Evolutionary conservation across 2,113 vertebrate species (phyloP).

Genomic region (Podarcis muralis): DNA sequence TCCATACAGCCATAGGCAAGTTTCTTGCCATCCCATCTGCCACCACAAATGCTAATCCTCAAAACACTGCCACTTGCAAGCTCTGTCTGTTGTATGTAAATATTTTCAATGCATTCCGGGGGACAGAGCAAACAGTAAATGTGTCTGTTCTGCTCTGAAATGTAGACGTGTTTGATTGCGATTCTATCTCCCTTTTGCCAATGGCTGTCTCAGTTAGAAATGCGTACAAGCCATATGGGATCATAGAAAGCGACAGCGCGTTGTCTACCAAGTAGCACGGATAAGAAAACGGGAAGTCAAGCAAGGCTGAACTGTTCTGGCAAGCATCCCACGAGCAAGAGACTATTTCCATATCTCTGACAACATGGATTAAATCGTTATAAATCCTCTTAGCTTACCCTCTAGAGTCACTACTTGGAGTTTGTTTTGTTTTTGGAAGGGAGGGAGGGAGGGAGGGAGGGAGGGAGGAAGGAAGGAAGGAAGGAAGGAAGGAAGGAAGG

Average conservation of each 20-base stretch:
- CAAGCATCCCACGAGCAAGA: not conserved
- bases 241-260: not conserved
- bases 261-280: fast-evolving
- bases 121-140: constrained; percentile 23
- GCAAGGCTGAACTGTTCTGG: not conserved
- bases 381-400: not conserved
- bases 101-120: constrained; percentile 15
- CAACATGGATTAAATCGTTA: not conserved
- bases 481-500: not conserved
- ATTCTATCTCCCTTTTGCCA: not conserved
- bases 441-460: not conserved
- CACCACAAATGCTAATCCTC: constrained; percentile 3
- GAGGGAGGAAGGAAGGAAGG: not conserved
- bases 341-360: constrained; percentile 8
- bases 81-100: not conserved
- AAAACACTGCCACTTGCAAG: not conserved
- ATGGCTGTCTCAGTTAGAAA: not conserved
- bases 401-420: not conserved
- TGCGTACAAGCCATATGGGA: not conserved
- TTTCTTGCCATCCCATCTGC: constrained; percentile 39
- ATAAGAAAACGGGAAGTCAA: not conserved
- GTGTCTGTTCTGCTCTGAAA: fast-evolving
- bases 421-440: not conserved
- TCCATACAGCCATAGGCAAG: fast-evolving
- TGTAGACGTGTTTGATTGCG: not conserved